Evolutionary conservation across 2,888 invertebrate species (phyloP).

Genomic region (Choreutis nemorana): DNA sequence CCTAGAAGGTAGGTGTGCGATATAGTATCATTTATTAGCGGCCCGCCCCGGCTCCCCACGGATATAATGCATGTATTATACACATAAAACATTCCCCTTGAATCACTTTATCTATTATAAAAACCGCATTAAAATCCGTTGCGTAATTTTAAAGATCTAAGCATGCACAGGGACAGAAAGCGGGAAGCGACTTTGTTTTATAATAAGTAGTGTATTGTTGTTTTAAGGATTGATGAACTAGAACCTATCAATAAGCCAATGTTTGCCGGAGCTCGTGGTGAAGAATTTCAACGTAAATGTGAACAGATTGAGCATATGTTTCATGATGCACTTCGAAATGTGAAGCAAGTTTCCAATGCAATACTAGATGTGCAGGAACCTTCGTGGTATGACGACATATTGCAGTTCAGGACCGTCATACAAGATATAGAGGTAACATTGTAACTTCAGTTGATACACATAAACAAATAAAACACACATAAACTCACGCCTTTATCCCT

Average conservation of each 20-base stretch:
- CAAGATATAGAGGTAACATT: slow-evolving; percentile 67
- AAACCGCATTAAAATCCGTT: too few species aligned
- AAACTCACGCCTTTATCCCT: too few species aligned
- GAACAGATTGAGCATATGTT: slow-evolving; percentile 80
- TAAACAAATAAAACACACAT: neutral
- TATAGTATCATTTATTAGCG: too few species aligned
- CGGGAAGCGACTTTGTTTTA: neutral
- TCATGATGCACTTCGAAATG: slow-evolving; percentile 64
- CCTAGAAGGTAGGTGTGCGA: too few species aligned
- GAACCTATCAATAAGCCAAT: slow-evolving; percentile 72
- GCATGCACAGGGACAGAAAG: too few species aligned
- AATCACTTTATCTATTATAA: too few species aligned
- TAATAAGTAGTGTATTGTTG: slow-evolving; percentile 5
- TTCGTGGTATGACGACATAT: slow-evolving; percentile 83
- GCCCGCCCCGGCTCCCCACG: too few species aligned
- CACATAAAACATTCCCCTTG: too few species aligned
- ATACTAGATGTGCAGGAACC: slow-evolving; percentile 82
- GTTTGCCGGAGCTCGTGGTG: slow-evolving; percentile 79
- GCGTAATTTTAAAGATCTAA: too few species aligned
- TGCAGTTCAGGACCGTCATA: slow-evolving; percentile 65
- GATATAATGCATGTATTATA: too few species aligned
- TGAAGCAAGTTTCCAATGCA: slow-evolving; percentile 67
- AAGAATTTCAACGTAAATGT: slow-evolving; percentile 72
- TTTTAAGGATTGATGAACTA: slow-evolving; percentile 73
- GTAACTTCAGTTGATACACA: neutral